Base-by-base conservation (phyloP, 2,888 invertebrate species). In the Tetheella fluctuosa region DNA sequence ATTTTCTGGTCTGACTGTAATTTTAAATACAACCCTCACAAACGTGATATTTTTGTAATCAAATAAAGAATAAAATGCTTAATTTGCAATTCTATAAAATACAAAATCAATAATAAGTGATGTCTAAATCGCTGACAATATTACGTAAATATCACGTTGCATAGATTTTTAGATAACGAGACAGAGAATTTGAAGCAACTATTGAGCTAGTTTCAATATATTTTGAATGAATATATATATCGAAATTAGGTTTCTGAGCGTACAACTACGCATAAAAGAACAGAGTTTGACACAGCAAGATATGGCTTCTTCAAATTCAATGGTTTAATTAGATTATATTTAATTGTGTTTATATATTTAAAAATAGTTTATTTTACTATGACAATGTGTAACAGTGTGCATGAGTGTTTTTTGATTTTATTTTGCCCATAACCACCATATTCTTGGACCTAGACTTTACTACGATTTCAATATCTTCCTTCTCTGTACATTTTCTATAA, bases 361-460 rank as follows among this genome's bases (percentile, higher is more conserved):
- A 69, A 71, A 68, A 67, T 73, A 70, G 63, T 55, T 34, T 28
- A 57, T 69, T 69, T 63, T 64, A 67, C 69, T 72, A 66, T 13
- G 34, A 54, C n/a, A 28, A 48, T 48, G 48, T 48, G 20, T 48
- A 48, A 74, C 69, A 74, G 73, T 81, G 80, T 86, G 86, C 86
- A 86, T 86, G 88, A 80, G 78, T 83, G 85, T 84, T 83, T 76
- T 79, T 74, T 79, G 74, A 71, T 76, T 79, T 80, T 75, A 75
- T 77, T 81, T 74, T 81, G 86, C 84, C 85, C 86, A 74, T 88
- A 86, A 89, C 88, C 85, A 87, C 87, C 84, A 86, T 87, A 88
- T 87, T 87, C 79, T 76, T 80, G 80, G 77, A 74, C 68, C 69
- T 69, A 73, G 61, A 62, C 67, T 70, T 48, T 67, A 64, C 62